A percentile compares a stretch with the other conserved stretches of the same genome.
Conservation (phyloP, 1,140 invertebrate genomes). For the Drosophila mojavensis region DNA sequence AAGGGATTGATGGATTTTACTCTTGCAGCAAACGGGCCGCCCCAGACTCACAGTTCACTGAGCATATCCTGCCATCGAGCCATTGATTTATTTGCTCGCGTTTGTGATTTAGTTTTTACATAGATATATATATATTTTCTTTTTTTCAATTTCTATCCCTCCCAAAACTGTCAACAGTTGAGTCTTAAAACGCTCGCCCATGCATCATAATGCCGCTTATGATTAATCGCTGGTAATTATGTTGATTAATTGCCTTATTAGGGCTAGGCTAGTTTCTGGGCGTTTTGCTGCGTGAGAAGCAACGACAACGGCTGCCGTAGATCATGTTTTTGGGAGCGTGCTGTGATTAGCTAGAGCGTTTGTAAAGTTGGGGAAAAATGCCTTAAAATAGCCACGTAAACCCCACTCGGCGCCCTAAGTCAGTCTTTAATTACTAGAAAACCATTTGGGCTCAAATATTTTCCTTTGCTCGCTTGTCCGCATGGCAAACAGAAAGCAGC, state of each 20-base stretch:
- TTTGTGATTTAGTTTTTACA: slow-evolving; percentile 64
- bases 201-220: slow-evolving; percentile 50
- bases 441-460: slow-evolving; percentile 75
- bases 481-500: slow-evolving; percentile 53
- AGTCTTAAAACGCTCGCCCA: slow-evolving; percentile 14
- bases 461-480: slow-evolving; percentile 65
- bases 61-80: slow-evolving; percentile 46
- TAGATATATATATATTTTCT: background rate
- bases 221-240: slow-evolving; percentile 83
- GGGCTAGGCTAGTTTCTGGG: slow-evolving; percentile 37
- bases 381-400: slow-evolving; percentile 55
- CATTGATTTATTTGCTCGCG: slow-evolving; percentile 72
- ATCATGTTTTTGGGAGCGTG: slow-evolving; percentile 67
- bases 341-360: slow-evolving; percentile 45
- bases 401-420: slow-evolving; percentile 12
- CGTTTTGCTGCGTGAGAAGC: slow-evolving; percentile 56
- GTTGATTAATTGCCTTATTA: slow-evolving; percentile 83
- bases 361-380: slow-evolving; percentile 8
- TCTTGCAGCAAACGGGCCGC: slow-evolving; percentile 11
- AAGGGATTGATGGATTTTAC: slow-evolving; percentile 51
- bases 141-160: slow-evolving; percentile 42
- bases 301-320: slow-evolving; percentile 43
- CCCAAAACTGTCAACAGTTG: slow-evolving; percentile 71
- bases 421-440: slow-evolving; percentile 75
- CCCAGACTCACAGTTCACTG: slow-evolving; percentile 55